Evolutionary conservation across 2,113 vertebrate species (phyloP).

Genomic region (Columba livia): DNA sequence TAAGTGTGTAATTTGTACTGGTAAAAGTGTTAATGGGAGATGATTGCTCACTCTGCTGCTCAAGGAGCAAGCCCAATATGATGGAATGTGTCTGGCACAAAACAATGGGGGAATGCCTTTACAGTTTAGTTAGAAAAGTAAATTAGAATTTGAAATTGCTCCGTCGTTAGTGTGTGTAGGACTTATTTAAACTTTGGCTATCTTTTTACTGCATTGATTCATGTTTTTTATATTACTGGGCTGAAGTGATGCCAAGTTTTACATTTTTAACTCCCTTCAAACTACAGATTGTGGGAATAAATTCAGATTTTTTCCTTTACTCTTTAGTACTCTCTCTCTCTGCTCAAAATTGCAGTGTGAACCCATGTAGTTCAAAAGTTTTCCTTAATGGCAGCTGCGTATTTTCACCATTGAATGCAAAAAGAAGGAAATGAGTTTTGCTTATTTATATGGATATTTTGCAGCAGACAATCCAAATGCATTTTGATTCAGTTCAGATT

Average conservation of each 20-base stretch:
- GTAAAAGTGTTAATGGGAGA: slow-evolving; percentile 28
- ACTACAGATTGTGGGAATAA: background rate
- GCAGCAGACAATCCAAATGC: background rate
- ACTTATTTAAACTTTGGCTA: background rate
- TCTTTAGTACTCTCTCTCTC: background rate
- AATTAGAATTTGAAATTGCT: background rate
- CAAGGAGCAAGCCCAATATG: background rate
- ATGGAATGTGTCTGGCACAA: background rate
- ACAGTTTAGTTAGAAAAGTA: background rate
- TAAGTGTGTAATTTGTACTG: slow-evolving; percentile 34
- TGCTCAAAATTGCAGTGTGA: background rate
- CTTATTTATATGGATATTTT: background rate
- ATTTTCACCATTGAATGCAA: background rate
- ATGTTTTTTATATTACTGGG: background rate
- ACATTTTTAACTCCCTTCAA: background rate
- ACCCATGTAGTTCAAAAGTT: background rate
- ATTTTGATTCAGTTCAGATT: background rate
- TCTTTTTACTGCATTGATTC: background rate
- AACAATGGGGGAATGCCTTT: background rate
- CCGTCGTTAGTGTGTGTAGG: background rate
- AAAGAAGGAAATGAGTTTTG: background rate
- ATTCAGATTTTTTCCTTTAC: accelerated
- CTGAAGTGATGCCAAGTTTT: background rate
- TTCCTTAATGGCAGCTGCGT: background rate
- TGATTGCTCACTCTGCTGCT: background rate